Base-by-base conservation (phyloP, 2,797 vertebrate species). In the Trachurus trachurus region DNA sequence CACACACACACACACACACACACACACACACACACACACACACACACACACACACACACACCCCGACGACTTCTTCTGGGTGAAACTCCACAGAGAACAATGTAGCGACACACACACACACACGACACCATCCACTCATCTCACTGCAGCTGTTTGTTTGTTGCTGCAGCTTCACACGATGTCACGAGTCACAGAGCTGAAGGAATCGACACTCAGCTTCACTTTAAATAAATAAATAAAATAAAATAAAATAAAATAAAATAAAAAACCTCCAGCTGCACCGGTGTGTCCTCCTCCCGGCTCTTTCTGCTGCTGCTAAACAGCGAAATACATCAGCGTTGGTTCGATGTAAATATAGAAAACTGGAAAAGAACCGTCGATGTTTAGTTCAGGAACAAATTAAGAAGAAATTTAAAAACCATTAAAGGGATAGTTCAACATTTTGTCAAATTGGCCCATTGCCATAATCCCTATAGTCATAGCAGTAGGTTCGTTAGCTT, bases 101-200 rank as follows among this genome's bases (percentile, higher is more conserved):
- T 94, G 92, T 94, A 94, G 92, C 92, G 82, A 85, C 1, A 78
- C 75, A 64, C 26, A 26, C 26, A 26, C 26, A 26, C 3, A 26
- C 26, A 26, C 76, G 49, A 69, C 76, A 60, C 74, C 71, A 70
- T 76, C 40, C 8, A 22, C 75, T 10, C 26, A 26, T 17, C 83
- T 34, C 31, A 57, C 57, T 62, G 52, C 67, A 74, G 68, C 12
- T 77, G 9, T 59, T 37, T 73, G 57, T 65, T 80, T 85, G 81
- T 84, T 87, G 73, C 62, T 59, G 40, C 17, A 70, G 84, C 57
- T 12, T 1, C 45, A 26, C 66, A 56, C 54, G 13, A 40, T 76
- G 72, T 71, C 10, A 11, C 0, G 1, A 57, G 67, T 65, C 65
- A 49, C n/a, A 62, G 21, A 66, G 50, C 34, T 26, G n/a, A 70